Base-by-base conservation (phyloP, 2,888 invertebrate genomes). In the Chloromyia formosa region DNA sequence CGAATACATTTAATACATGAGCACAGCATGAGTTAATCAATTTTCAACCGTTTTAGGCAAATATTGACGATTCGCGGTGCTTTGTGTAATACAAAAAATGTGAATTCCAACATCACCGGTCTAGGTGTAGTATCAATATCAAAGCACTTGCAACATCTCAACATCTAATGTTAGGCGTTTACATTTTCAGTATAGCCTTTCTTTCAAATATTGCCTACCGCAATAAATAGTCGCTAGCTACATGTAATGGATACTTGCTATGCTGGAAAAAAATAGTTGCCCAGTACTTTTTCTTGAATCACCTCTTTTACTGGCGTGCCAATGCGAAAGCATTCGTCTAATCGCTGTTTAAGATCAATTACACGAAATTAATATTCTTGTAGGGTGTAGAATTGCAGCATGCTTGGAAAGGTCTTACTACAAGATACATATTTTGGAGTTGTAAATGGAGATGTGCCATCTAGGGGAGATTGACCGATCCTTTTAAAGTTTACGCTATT, bases 1-100 rank as follows among this genome's bases (percentile, higher is more conserved):
- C 49, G 14, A 49, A 49, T 49, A n/a, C 49, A 49, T 49, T 49
- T 49, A 49, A 49, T n/a, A n/a, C 49, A 49, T 49, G 49, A 49
- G 12, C 49, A 49, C 14, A 35, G 7, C 27, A n/a, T n/a, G n/a
- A n/a, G n/a, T n/a, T n/a, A n/a, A 42, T 42, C 5, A 42, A 42
- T 42, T 42, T n/a, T 49, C 10, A n/a, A 49, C 10, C 49, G 16
- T 1, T 35, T 35, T 35, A 35, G 27, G 7, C 27, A 35, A 35
- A 35, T 35, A 35, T 35, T 7, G 2, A 35, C 3, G 3, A 35
- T 35, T 35, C 27, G 27, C 27, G 7, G 7, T 35, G 27, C 27
- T 35, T 35, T 7, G 7, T 35, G 27, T 35, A 4, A 2, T 2
- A 35, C 27, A 35, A 35, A 35, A n/a, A 35, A 35, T 35, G 27